Percentiles rank a stretch among this genome's conserved stretches.
Evolutionary conservation across 1,140 invertebrate species (phyloP).

Genomic region (Trichonephila inaurata): DNA sequence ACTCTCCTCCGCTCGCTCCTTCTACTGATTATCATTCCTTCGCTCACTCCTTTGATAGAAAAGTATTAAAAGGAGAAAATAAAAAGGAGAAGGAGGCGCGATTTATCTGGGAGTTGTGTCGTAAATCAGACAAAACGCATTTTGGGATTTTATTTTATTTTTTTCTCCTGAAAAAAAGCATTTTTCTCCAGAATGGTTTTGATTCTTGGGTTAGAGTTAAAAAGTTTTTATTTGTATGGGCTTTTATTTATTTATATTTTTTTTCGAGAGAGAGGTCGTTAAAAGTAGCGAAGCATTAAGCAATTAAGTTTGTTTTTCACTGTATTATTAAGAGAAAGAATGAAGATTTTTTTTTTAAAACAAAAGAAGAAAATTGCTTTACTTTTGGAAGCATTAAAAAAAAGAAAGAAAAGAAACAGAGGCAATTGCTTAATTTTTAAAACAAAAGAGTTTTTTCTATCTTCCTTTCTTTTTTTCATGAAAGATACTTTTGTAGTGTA

Average conservation of each 20-base stretch:
- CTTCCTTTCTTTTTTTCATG: too few species aligned
- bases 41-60: not conserved
- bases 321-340: too few species aligned
- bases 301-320: not conserved
- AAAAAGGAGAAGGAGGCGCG: not conserved
- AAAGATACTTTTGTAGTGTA: too few species aligned
- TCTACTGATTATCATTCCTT: not conserved
- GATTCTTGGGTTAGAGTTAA: not conserved
- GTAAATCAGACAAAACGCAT: constrained; percentile 11
- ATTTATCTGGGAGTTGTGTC: not conserved
- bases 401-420: too few species aligned
- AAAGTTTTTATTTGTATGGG: not conserved
- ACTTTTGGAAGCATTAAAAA: too few species aligned
- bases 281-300: constrained; percentile 22
- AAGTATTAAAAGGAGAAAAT: not conserved
- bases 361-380: too few species aligned
- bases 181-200: not conserved
- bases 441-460: too few species aligned
- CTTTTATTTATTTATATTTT: not conserved
- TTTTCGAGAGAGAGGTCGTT: not conserved
- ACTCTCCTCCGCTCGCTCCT: not conserved
- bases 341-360: too few species aligned
- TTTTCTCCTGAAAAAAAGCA: not conserved
- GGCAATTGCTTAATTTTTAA: too few species aligned
- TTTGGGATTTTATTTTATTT: not conserved